Percentiles rank a stretch among this genome's conserved stretches.
These are phyloP conservation scores for Columba livia DNA, from an alignment of 2,113 vertebrate genomes.

Conservation along the genomic window DNA sequence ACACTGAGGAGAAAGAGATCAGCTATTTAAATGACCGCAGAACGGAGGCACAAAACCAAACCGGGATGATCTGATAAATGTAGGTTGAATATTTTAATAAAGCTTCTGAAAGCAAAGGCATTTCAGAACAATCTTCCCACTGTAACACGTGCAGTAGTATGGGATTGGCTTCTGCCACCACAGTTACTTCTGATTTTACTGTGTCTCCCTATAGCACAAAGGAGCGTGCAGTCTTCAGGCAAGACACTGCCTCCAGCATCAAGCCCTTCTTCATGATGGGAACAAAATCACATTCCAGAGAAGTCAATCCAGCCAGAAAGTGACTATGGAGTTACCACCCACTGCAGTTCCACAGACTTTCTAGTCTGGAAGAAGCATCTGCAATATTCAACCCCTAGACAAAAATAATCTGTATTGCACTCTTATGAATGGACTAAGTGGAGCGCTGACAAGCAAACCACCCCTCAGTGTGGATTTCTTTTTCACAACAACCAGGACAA, in stretches of 20 bases:
- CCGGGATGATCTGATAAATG: accelerated
- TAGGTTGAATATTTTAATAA: background rate
- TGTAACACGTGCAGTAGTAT: accelerated
- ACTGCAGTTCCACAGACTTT: background rate
- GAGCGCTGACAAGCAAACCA: background rate
- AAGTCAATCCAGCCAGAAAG: background rate
- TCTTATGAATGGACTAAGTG: background rate
- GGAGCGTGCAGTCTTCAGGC: accelerated
- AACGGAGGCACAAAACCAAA: background rate
- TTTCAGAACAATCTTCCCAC: background rate
- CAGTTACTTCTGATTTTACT: background rate
- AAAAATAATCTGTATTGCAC: accelerated
- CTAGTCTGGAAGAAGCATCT: background rate
- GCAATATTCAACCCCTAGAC: accelerated
- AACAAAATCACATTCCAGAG: background rate
- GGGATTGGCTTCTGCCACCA: background rate
- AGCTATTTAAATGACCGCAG: background rate
- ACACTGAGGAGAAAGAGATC: accelerated
- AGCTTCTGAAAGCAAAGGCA: background rate
- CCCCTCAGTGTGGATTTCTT: background rate
- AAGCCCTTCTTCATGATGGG: background rate
- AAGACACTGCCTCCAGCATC: accelerated
- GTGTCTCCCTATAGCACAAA: accelerated
- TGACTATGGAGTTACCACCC: background rate
- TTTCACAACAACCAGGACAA: background rate